These are phyloP conservation scores for Lucinisca nassula DNA, from an alignment of 2,888 invertebrate genomes.

Conservation along the genomic window DNA sequence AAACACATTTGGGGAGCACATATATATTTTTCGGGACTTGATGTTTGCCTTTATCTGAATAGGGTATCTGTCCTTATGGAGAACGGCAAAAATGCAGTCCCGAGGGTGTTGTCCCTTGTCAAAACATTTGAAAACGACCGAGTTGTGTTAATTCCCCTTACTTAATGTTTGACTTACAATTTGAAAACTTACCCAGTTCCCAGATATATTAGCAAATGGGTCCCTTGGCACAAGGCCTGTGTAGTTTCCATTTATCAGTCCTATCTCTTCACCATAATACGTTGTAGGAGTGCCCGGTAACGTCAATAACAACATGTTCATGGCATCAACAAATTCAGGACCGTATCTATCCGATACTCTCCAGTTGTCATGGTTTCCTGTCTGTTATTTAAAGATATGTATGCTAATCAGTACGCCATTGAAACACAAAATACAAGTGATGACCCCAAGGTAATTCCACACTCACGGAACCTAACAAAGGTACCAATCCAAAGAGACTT, in stretches of 20 bases:
- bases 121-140: too few species aligned
- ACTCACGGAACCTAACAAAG: too few species aligned
- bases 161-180: too few species aligned
- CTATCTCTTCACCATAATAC: conserved; percentile 96
- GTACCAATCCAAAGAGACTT: too few species aligned
- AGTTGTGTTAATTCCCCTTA: too few species aligned
- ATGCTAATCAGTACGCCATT: neutral
- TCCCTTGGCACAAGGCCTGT: conserved; percentile 79
- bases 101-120: too few species aligned
- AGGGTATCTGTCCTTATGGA: too few species aligned
- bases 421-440: neutral
- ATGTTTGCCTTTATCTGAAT: too few species aligned
- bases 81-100: too few species aligned
- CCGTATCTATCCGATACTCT: conserved; percentile 90
- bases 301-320: conserved; percentile 94
- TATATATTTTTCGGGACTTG: too few species aligned
- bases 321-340: conserved; percentile 91
- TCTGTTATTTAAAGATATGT: conserved; percentile 67
- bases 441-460: neutral
- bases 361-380: conserved; percentile 79
- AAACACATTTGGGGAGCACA: too few species aligned
- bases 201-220: conserved; percentile 68
- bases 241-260: conserved; percentile 91
- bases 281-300: conserved; percentile 95
- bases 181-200: conserved; percentile 32